phyloP scores from a whole-genome alignment of 2,113 vertebrate genomes.

The Marcusenius ussheri region DNA sequence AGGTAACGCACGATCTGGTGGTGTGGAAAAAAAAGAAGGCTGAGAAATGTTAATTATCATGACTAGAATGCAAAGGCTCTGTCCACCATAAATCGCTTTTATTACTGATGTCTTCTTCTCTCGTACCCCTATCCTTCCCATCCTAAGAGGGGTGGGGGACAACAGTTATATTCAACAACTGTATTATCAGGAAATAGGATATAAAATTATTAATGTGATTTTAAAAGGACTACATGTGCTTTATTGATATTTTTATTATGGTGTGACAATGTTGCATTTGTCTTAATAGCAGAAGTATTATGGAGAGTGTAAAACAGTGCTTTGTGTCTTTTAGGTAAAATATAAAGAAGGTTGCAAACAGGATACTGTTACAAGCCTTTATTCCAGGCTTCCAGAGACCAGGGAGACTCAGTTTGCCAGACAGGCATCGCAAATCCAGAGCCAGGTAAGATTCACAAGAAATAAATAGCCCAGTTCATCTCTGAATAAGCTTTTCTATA shows the following conservation, averaged over 20 bases:
- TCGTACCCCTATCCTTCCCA: background rate
- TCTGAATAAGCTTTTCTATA: background rate
- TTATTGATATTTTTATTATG: background rate
- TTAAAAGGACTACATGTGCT: background rate
- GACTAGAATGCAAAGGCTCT: background rate
- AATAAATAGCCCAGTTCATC: background rate
- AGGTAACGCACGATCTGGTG: constrained; percentile 52
- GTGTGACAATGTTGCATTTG: background rate
- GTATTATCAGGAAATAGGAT: background rate
- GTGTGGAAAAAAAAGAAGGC: background rate
- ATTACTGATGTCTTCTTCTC: background rate
- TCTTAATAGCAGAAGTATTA: background rate
- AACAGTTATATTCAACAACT: background rate
- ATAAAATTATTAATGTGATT: background rate
- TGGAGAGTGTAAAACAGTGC: background rate
- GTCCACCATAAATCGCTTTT: background rate
- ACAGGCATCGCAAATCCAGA: constrained; percentile 19
- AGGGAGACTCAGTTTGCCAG: constrained; percentile 24
- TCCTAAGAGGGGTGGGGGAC: background rate
- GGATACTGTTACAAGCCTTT: constrained; percentile 27
- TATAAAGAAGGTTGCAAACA: constrained; percentile 38
- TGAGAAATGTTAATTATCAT: background rate
- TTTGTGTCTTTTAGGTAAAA: constrained; percentile 20
- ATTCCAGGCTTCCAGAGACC: constrained; percentile 34
- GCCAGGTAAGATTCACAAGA: constrained; percentile 24